Evolutionary conservation across 2,797 vertebrate species (phyloP).

Genomic region (Megaceryle alcyon): DNA sequence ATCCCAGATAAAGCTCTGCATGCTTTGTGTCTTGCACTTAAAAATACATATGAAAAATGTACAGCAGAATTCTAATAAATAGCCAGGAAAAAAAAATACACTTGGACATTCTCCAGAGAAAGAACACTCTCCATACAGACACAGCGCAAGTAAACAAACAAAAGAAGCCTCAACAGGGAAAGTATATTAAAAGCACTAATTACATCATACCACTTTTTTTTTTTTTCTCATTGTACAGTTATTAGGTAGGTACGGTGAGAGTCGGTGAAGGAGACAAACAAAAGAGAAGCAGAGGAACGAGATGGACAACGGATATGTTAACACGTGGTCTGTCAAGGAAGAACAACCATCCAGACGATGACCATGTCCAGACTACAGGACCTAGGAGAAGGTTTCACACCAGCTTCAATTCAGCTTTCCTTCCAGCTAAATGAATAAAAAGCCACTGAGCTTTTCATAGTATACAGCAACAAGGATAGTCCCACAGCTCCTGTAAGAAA

Average conservation of each 20-base stretch:
- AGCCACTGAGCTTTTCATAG: background rate
- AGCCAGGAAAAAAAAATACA: background rate
- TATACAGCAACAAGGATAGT: background rate
- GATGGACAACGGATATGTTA: background rate
- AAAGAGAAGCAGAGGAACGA: background rate
- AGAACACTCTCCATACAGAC: background rate
- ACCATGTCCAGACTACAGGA: background rate
- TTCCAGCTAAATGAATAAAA: background rate
- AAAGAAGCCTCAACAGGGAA: background rate
- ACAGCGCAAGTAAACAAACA: background rate
- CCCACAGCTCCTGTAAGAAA: background rate
- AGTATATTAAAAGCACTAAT: background rate
- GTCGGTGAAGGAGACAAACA: background rate
- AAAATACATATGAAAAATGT: background rate
- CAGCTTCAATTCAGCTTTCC: background rate
- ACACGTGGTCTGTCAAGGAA: rapidly evolving
- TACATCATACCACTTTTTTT: background rate
- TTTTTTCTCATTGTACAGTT: background rate
- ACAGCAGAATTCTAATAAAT: background rate
- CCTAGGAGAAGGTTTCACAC: background rate
- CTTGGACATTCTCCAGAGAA: background rate
- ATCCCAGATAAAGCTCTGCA: conserved; percentile 7
- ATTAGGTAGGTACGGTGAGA: background rate
- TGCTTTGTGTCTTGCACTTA: background rate
- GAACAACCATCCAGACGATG: background rate